Base-by-base conservation (phyloP, 2,113 vertebrate species). In the Gymnogyps californianus region DNA sequence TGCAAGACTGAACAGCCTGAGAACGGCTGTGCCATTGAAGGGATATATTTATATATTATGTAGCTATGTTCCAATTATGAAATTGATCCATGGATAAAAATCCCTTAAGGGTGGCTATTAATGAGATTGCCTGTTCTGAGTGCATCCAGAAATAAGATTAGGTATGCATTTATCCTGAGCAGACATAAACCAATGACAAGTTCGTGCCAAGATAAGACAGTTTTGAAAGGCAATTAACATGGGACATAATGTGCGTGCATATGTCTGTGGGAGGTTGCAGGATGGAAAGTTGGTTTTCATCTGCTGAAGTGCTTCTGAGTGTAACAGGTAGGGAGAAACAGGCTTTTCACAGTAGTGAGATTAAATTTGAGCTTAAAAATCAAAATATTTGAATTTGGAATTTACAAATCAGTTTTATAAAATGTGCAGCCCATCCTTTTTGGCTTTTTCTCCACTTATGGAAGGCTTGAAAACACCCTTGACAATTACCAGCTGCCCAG, bases 41-140 rank as follows among this genome's bases (percentile, higher is more conserved):
- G 21, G 46, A 36, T 88, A 19, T 89, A 89, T 94, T 95, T 92
- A 81, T 95, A 75, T 67, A 82, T 91, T 54, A 82, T 70, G 70
- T 88, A 96, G 86, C 90, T 70, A 52, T 86, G 80, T 75, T 96
- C 85, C 95, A 95, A 92, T 96, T 96, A 96, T 49, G 88, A 96
- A 97, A 97, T 94, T 87, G 96, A 97, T 96, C 97, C 95, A 75
- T 74, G 86, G 74, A 89, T 97, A 96, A 93, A 94, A 96, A 94
- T 90, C 96, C 97, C 97, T 77, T 82, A 95, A 93, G 96, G 96
- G 94, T 94, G 72, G 72, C 94, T 93, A 96, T 96, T 97, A 97
- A 97, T 91, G 95, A 93, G 94, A 96, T 93, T 94, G 97, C 75
- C 91, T 96, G 86, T 89, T 95, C 87, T 86, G 75, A 92, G 72